These are phyloP conservation scores for Odontomyia ornata DNA, from an alignment of 2,888 invertebrate genomes.

Conservation along the genomic window DNA sequence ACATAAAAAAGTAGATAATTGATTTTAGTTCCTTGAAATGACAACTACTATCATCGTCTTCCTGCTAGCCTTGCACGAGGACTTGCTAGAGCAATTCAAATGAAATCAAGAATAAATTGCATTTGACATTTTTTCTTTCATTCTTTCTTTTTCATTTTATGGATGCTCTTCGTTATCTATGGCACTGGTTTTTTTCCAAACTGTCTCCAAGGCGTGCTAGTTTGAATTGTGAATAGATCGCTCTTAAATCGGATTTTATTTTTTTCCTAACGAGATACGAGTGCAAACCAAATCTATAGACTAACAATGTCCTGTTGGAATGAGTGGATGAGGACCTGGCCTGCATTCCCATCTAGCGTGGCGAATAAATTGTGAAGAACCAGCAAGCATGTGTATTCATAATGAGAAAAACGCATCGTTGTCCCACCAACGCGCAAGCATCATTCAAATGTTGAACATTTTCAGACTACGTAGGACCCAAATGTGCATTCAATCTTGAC, in stretches of 20 bases:
- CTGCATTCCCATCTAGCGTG: too few relatives aligned
- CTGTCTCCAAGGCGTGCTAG: too few relatives aligned
- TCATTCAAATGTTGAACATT: not conserved
- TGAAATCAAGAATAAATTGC: constrained; percentile 10
- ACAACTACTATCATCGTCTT: not conserved
- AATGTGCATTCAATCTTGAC: constrained; percentile 36
- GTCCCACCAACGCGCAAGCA: not conserved
- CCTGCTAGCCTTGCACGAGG: not conserved
- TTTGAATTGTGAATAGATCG: not conserved
- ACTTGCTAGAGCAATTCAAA: constrained; percentile 13
- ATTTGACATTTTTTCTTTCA: not conserved
- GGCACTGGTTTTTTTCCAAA: too few relatives aligned
- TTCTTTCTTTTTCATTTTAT: not conserved
- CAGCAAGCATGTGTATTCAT: too few relatives aligned
- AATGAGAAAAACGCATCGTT: not conserved
- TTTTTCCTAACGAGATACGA: not conserved
- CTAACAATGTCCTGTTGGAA: too few relatives aligned
- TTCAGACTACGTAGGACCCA: constrained; percentile 21
- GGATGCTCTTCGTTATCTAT: too few relatives aligned
- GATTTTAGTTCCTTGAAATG: not conserved
- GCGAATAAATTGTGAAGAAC: too few relatives aligned
- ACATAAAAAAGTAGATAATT: not conserved
- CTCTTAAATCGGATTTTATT: not conserved
- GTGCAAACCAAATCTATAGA: too few relatives aligned
- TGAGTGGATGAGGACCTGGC: too few relatives aligned